Evolutionary conservation across 2,113 vertebrate genomes (phyloP), one percentile per base, ranked within the genome.

Genomic region (Noturus placidus): DNA sequence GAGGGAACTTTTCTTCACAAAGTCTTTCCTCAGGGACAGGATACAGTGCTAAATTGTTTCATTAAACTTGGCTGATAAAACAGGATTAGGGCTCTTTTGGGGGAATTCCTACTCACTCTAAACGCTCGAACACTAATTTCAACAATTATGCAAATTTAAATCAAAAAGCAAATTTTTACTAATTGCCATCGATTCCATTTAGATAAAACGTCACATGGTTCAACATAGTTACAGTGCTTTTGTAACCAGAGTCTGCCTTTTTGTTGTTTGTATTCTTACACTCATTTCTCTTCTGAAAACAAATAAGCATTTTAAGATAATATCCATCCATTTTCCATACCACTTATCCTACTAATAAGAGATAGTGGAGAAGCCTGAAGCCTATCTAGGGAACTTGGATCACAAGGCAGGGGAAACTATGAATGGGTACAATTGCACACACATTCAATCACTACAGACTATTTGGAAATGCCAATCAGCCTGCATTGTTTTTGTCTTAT

Each of bases 51-150:
- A 82, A 70, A 88, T 89, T 74, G 63, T 85, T 89, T 89, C 82
- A 91, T 89, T 92, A 87, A 88, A 87, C 72, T 87, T 72, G 57
- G 86, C 85, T 67, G 87, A 88, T 89, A 87, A 88, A 87, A 70
- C n/a, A 19, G 52, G 76, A 84, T 76, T 72, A 86, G 38, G 82
- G 59, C 50, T 83, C 80, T 72, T 86, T 72, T 86, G 35, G 89
- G 89, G 63, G 86, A 81, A 87, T 87, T 82, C 74, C 56, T 56
- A 54, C 69, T 54, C 46, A 70, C 52, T 57, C 50, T 82, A 35
- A 78, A 76, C 82, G 83, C 72, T 74, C 9, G 54, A 70, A 83
- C 19, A 74, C 65, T 82, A 67, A 82, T 54, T 83, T 67, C 14
- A 35, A 78, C 54, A 65, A 50, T 65, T 25, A 67, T 83, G 59